phyloP scores from a whole-genome alignment of 2,113 vertebrate species.

The Anolis sagrei region DNA sequence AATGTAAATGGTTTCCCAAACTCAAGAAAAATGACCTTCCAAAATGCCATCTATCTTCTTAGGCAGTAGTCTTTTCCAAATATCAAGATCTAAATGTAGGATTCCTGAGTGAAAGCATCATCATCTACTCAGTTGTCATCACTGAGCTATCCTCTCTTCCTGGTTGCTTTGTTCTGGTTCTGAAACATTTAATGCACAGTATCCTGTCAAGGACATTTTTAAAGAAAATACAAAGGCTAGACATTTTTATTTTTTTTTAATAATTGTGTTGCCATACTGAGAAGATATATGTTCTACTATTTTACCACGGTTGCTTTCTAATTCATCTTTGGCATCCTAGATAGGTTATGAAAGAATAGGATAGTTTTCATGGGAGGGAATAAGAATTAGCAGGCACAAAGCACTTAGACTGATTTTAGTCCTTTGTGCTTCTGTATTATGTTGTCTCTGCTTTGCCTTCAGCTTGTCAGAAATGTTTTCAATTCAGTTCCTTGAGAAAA shows the following conservation, averaged over 20 bases:
- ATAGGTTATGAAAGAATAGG: not conserved
- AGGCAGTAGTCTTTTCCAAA: not conserved
- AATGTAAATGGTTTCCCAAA: not conserved
- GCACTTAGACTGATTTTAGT: not conserved
- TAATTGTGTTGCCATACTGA: not conserved
- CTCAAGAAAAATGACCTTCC: not conserved
- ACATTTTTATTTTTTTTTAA: not conserved
- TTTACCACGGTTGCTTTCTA: not conserved
- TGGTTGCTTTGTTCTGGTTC: not conserved
- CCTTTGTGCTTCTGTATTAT: not conserved
- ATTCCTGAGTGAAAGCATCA: not conserved
- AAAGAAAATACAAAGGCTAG: not conserved
- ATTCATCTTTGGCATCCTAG: not conserved
- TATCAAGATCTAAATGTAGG: not conserved
- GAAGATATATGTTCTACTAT: not conserved
- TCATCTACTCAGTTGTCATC: not conserved
- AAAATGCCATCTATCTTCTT: not conserved
- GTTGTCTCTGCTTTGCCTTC: conserved; percentile 7
- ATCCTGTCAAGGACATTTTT: not conserved
- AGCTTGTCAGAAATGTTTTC: conserved; percentile 4
- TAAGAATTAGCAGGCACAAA: not conserved
- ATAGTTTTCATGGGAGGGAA: not conserved
- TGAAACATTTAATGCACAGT: not conserved
- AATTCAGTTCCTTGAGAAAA: not conserved
- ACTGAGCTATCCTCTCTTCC: not conserved